Evolutionary conservation across 1,140 invertebrate species (phyloP).

Genomic region (Aphelinus atriplicis): DNA sequence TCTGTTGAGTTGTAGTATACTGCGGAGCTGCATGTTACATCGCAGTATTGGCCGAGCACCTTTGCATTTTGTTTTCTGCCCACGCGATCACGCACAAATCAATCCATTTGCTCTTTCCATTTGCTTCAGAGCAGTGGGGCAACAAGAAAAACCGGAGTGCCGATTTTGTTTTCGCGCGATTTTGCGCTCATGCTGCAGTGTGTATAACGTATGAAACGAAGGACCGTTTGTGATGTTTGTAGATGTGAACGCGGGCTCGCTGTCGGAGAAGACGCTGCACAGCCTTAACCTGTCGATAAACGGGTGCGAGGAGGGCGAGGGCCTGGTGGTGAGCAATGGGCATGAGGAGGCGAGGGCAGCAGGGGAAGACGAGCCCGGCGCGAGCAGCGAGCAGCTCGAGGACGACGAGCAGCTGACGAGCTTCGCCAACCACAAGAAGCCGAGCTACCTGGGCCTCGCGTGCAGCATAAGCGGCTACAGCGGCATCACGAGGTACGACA

Average conservation of each 20-base stretch:
- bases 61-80: no score
- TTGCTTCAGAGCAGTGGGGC: not conserved
- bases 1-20: no score
- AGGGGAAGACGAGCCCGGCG: conserved; percentile 44
- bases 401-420: conserved; percentile 16
- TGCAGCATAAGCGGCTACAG: conserved; percentile 92
- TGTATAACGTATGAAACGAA: no score
- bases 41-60: no score
- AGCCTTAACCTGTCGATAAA: conserved; percentile 60
- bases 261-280: conserved; percentile 63
- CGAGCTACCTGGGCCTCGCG: conserved; percentile 87
- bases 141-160: not conserved
- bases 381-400: not conserved
- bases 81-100: no score
- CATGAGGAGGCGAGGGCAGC: conserved; percentile 53
- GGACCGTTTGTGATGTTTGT: conserved; percentile 35
- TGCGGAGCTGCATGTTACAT: no score
- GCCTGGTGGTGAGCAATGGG: conserved; percentile 55
- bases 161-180: not conserved
- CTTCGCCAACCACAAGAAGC: conserved; percentile 63
- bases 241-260: conserved; percentile 58
- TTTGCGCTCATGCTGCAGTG: not conserved
- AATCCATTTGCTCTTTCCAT: no score
- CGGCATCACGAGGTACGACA: conserved; percentile 84
- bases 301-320: conserved; percentile 53